Conservation (phyloP, 23 tunicate genomes). For the Ciona savignyi region DNA sequence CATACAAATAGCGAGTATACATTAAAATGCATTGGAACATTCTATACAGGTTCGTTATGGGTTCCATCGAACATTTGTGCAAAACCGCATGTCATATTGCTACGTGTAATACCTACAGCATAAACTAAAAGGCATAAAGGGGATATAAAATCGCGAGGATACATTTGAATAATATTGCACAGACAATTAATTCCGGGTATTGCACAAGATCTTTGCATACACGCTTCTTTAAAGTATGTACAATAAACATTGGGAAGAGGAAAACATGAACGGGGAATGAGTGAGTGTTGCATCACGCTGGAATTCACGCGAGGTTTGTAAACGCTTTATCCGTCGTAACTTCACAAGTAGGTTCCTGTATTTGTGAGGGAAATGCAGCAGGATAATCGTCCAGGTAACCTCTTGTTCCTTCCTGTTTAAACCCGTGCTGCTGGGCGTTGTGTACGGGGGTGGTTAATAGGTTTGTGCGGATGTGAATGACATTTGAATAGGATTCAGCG, state of each 20-base stretch:
- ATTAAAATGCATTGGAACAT: background rate
- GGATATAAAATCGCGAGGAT: background rate
- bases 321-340: background rate
- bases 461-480: background rate
- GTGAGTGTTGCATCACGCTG: no score
- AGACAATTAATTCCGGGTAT: background rate
- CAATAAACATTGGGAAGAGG: no score
- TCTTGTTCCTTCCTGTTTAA: background rate
- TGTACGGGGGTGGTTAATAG: background rate
- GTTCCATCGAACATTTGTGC: constrained; percentile 10
- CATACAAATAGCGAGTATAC: background rate
- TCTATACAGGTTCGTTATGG: background rate
- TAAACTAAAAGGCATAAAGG: background rate
- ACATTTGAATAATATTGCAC: background rate
- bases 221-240: no score
- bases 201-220: no score
- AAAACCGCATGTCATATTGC: constrained; percentile 39
- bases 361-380: background rate
- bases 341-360: background rate
- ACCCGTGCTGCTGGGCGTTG: background rate
- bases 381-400: background rate
- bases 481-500: background rate
- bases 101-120: constrained; percentile 14
- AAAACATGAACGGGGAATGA: no score
- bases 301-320: background rate